A percentile compares a stretch with the other conserved stretches of the same genome.
phyloP scores from a whole-genome alignment of 2,113 vertebrate genomes.

The Bombycilla garrulus region DNA sequence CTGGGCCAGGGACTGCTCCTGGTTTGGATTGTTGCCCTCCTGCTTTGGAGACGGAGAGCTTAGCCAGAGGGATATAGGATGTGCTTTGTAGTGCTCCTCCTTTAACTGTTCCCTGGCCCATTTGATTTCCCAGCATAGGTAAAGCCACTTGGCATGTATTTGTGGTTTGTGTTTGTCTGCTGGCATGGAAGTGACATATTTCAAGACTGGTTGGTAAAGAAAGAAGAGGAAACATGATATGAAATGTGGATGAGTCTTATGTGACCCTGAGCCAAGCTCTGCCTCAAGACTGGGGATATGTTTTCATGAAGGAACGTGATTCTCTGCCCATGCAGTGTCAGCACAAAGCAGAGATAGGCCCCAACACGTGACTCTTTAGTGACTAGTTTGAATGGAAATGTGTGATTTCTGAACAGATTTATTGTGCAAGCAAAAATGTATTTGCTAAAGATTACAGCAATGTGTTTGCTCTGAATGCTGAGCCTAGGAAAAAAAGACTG shows the following conservation, averaged over 20 bases:
- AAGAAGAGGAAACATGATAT: neutral
- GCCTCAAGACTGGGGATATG: neutral
- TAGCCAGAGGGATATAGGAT: neutral
- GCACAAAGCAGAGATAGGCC: slow-evolving; percentile 47
- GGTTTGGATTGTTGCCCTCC: neutral
- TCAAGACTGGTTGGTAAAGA: neutral
- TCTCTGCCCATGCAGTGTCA: neutral
- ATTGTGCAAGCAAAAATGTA: slow-evolving; percentile 42
- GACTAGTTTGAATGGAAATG: slow-evolving; percentile 31
- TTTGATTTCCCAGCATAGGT: neutral
- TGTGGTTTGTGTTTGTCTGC: neutral
- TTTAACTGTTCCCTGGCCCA: neutral
- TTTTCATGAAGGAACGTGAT: slow-evolving; percentile 26
- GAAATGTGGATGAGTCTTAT: neutral
- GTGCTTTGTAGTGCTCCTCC: neutral
- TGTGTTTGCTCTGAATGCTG: slow-evolving; percentile 1
- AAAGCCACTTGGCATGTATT: neutral
- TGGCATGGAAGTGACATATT: neutral
- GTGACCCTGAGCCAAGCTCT: neutral
- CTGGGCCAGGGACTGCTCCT: neutral
- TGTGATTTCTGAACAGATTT: slow-evolving; percentile 51
- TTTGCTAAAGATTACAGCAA: slow-evolving; percentile 43
- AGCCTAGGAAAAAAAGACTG: neutral
- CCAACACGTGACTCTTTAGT: slow-evolving; percentile 13
- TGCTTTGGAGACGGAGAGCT: neutral